phyloP scores from a whole-genome alignment of 2,113 vertebrate genomes.

The Psophia crepitans region DNA sequence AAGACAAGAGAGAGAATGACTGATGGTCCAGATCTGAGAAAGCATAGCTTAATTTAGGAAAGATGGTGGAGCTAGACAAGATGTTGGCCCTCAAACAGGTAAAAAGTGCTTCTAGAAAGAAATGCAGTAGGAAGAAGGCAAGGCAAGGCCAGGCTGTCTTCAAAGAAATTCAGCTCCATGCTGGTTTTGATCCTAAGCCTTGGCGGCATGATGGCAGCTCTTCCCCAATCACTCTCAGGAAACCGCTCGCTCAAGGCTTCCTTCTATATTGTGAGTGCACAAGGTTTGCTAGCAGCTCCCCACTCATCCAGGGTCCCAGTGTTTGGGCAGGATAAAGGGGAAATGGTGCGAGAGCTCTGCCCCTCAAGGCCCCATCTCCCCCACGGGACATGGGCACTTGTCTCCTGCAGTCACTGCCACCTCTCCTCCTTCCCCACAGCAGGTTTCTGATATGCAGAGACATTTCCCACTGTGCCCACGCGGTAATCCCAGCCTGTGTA shows the following conservation, averaged over 20 bases:
- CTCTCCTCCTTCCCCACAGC: not conserved
- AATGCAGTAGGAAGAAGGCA: not conserved
- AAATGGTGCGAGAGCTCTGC: not conserved
- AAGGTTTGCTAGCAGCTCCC: not conserved
- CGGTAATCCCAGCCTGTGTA: not conserved
- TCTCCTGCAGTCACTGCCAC: not conserved
- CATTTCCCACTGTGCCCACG: not conserved
- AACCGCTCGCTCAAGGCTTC: not conserved
- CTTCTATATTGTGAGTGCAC: not conserved
- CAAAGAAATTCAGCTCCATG: too few species aligned
- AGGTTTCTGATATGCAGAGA: not conserved
- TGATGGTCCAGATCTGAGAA: not conserved
- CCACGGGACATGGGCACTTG: not conserved
- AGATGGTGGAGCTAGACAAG: rapidly evolving
- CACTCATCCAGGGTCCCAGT: not conserved
- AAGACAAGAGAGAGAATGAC: not conserved
- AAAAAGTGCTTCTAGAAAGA: not conserved
- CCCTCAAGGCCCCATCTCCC: not conserved
- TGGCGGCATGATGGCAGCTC: not conserved
- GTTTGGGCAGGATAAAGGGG: not conserved
- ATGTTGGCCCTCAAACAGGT: not conserved
- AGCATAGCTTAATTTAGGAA: not conserved
- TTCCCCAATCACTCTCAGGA: not conserved
- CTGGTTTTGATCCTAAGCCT: not conserved
- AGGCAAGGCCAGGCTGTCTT: not conserved